These are phyloP conservation scores for Brachypodius melanocephalos DNA, from an alignment of 2,113 vertebrate species.

Conservation along the genomic window DNA sequence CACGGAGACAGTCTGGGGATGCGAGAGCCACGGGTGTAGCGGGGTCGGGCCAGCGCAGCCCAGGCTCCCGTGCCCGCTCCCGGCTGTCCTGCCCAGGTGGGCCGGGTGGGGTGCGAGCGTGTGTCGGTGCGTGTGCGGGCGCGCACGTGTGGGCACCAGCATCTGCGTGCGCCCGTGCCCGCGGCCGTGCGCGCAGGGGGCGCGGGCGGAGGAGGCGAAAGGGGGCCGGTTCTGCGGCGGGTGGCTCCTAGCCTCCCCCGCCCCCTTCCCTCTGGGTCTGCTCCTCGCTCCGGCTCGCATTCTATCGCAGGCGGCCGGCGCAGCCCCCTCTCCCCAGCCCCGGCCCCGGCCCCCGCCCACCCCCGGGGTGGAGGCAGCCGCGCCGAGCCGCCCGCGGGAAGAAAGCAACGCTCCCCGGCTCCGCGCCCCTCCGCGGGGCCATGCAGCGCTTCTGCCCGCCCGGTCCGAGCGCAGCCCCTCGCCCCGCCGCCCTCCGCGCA, in stretches of 20 bases:
- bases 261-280: conserved; percentile 49
- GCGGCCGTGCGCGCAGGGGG: not conserved
- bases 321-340: not conserved
- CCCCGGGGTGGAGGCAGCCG: not conserved
- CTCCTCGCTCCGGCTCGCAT: not conserved
- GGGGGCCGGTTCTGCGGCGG: conserved; percentile 38
- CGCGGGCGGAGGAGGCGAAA: conserved; percentile 32
- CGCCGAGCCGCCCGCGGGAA: not conserved
- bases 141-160: not conserved
- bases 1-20: not conserved
- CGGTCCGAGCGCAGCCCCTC: not conserved
- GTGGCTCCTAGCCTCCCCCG: conserved; percentile 33
- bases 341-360: conserved; percentile 15
- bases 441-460: conserved; percentile 6
- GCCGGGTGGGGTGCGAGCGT: not conserved
- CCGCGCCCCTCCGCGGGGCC: not conserved
- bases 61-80: not conserved
- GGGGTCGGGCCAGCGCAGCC: not conserved
- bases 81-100: not conserved
- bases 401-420: not conserved
- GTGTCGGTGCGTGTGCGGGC: not conserved
- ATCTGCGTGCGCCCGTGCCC: not conserved
- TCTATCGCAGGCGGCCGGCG: conserved; percentile 7
- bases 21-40: not conserved
- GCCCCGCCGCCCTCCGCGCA: not conserved